Percentiles rank a stretch among this genome's conserved stretches.
These are phyloP conservation scores for Morone saxatilis DNA, from an alignment of 2,113 vertebrate species.

Conservation along the genomic window DNA sequence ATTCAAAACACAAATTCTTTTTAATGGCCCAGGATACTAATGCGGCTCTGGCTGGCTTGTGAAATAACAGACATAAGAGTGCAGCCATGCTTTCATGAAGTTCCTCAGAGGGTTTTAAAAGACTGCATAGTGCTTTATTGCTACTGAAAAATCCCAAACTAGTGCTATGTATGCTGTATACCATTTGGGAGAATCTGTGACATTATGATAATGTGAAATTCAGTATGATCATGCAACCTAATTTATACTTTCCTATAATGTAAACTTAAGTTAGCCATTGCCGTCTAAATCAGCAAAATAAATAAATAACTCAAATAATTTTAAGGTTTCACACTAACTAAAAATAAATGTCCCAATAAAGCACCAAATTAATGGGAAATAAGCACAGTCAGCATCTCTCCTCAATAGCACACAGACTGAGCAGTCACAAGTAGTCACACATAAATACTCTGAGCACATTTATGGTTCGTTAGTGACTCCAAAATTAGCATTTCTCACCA, in stretches of 20 bases:
- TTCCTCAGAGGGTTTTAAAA: constrained; percentile 12
- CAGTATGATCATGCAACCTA: neutral
- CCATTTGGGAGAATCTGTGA: neutral
- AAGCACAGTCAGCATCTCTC: constrained; percentile 26
- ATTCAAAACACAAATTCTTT: constrained; percentile 14
- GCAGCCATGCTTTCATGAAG: constrained; percentile 13
- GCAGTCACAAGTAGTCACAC: constrained; percentile 36
- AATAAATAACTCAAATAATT: neutral
- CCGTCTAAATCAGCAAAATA: neutral
- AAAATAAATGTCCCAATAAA: neutral
- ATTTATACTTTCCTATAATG: neutral
- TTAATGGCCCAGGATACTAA: constrained; percentile 18
- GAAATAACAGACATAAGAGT: constrained; percentile 15
- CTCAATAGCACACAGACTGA: constrained; percentile 33
- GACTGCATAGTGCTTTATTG: neutral
- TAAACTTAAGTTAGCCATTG: neutral
- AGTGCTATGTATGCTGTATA: neutral
- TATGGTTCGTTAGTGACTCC: constrained; percentile 44
- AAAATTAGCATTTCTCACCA: constrained; percentile 68
- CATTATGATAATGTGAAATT: neutral
- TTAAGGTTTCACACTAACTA: neutral
- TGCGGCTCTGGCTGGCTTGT: constrained; percentile 26
- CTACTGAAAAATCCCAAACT: neutral
- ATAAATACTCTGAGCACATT: constrained; percentile 46
- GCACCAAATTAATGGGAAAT: neutral